Evolutionary conservation across 2,113 vertebrate species (phyloP), one percentile per base, ranked within the genome.

Genomic region (Scomber colias): DNA sequence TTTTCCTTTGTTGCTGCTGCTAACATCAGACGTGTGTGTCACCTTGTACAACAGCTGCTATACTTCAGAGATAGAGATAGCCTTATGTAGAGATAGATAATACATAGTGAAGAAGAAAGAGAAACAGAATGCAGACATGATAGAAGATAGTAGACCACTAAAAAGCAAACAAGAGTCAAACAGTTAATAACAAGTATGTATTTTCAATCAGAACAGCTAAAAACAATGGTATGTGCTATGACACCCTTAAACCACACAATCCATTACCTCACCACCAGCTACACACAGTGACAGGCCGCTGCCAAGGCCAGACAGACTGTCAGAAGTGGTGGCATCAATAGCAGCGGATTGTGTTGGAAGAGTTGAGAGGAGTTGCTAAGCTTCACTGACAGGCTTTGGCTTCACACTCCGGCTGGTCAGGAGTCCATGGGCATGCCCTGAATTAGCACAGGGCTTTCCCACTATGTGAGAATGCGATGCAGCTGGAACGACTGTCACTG

Each of bases 391-490:
- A 77, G 71, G 59, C 71, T 77, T 71, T 77, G 76, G 81, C 78
- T 89, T 88, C 73, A 73, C 81, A 79, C 81, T 45, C 64, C 46
- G 79, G 54, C 75, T 75, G 48, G 31, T 48, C 87, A 64, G 17
- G 53, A 72, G 66, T 63, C 75, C 45, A 63, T 16, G 19, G 55
- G 65, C 74, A 71, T 66, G 71, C 51, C 79, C 62, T 15, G 67
- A 88, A 80, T 87, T 87, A 84, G 82, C 75, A 62, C 77, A 71
- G 79, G 82, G 80, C 75, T 90, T 85, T 82, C 77, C 79, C 71
- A 45, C 75, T 45, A 53, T 75, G 77, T 66, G 72, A 75, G 60
- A 74, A 21, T 11, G 31, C 54, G 14, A 30, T 13, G 44, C 46
- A 40, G 54, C 62, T 56, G 61, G 40, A 50, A 64, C 8, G 60